Evolutionary conservation across 2,113 vertebrate genomes (phyloP).

Genomic region (Protomyctophum bolini): DNA sequence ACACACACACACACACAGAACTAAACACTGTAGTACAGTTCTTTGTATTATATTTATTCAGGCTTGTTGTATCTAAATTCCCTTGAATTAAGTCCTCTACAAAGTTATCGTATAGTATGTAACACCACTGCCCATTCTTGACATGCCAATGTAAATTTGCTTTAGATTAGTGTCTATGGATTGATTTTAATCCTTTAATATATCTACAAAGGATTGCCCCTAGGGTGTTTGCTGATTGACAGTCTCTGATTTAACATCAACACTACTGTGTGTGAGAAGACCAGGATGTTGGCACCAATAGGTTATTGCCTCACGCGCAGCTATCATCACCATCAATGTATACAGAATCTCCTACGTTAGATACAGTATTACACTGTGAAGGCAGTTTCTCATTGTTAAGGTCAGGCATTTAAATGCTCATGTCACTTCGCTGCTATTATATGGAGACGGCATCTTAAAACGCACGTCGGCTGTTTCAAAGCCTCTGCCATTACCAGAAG

Average conservation of each 20-base stretch:
- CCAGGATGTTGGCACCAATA: slow-evolving; percentile 26
- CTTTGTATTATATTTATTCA: background rate
- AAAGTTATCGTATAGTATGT: background rate
- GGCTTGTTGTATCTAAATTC: no score
- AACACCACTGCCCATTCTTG: slow-evolving; percentile 20
- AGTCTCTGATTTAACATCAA: slow-evolving; percentile 26
- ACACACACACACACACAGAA: background rate
- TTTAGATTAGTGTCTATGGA: slow-evolving; percentile 26
- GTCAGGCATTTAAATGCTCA: slow-evolving; percentile 42
- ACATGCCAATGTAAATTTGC: slow-evolving; percentile 24
- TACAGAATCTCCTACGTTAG: slow-evolving; percentile 11
- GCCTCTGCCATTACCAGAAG: background rate
- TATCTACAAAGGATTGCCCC: slow-evolving; percentile 46
- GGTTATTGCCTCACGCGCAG: slow-evolving; percentile 17
- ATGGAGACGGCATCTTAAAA: slow-evolving; percentile 46
- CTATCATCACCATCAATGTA: slow-evolving; percentile 3
- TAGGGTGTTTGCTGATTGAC: slow-evolving; percentile 46
- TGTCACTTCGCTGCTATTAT: slow-evolving; percentile 11
- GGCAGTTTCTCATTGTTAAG: slow-evolving; percentile 21
- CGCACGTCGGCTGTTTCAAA: slow-evolving; percentile 35
- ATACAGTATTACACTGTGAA: slow-evolving; percentile 5
- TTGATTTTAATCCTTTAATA: slow-evolving; percentile 31
- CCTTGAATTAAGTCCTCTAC: background rate
- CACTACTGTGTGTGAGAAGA: slow-evolving; percentile 23
- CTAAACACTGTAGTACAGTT: background rate